Percentiles rank a stretch among this genome's conserved stretches.
Conservation (phyloP, 2,888 invertebrate species). For the Taphrorychus bicolor region DNA sequence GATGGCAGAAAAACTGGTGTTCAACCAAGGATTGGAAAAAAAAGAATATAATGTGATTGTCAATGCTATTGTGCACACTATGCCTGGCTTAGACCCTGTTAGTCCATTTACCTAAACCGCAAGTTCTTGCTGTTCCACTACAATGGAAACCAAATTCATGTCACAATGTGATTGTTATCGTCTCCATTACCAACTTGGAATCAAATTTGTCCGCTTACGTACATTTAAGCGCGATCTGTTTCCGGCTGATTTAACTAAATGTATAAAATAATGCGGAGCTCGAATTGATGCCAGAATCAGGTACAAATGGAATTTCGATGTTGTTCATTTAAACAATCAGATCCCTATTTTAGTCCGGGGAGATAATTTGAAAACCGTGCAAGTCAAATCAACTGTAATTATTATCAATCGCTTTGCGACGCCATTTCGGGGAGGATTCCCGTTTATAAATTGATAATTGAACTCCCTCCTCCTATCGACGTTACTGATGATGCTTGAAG, state of each 20-base stretch:
- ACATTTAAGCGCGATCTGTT: constrained; percentile 2
- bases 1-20: too few species aligned
- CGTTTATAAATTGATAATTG: constrained; percentile 23
- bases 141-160: not conserved
- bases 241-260: constrained; percentile 15
- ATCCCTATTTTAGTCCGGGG: constrained; percentile 26
- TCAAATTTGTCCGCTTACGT: not conserved
- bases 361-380: constrained; percentile 39
- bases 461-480: not conserved
- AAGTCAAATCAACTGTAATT: constrained; percentile 40
- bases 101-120: too few species aligned
- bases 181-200: constrained; percentile 5
- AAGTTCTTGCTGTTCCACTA: too few species aligned
- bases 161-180: not conserved
- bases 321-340: constrained; percentile 32
- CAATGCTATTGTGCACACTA: too few species aligned
- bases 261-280: constrained; percentile 19
- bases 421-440: constrained; percentile 16
- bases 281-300: constrained; percentile 14
- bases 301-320: constrained; percentile 40
- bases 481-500: too few species aligned
- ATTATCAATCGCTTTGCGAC: constrained; percentile 30
- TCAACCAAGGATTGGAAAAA: too few species aligned
- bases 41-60: too few species aligned
- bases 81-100: too few species aligned